Evolutionary conservation across 2,888 invertebrate species (phyloP).

Genomic region (Troides oblongomaculatus): DNA sequence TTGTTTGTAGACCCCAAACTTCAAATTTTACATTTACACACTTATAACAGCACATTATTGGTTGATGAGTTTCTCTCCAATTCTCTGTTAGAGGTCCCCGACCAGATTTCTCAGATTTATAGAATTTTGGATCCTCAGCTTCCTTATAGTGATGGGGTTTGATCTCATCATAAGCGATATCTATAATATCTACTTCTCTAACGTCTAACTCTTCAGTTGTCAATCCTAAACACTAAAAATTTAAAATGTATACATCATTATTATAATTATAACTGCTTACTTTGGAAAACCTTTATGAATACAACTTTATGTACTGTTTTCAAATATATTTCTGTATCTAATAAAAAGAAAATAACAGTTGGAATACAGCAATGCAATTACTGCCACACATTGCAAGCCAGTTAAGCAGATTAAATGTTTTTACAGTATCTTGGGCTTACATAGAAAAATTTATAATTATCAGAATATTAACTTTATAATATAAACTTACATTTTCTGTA

Average conservation of each 20-base stretch:
- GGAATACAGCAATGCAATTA: too few species aligned
- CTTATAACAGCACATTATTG: slow-evolving; percentile 97
- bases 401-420: neutral
- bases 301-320: too few species aligned
- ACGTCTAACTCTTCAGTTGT: slow-evolving; percentile 85
- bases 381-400: too few species aligned
- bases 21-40: slow-evolving; percentile 92
- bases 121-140: slow-evolving; percentile 92
- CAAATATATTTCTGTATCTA: too few species aligned
- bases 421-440: neutral
- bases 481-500: slow-evolving; percentile 89
- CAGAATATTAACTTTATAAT: too few species aligned
- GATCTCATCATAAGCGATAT: slow-evolving; percentile 93
- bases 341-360: too few species aligned
- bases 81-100: slow-evolving; percentile 92
- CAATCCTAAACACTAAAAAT: slow-evolving; percentile 85
- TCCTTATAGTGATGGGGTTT: slow-evolving; percentile 93
- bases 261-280: too few species aligned
- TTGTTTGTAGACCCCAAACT: slow-evolving; percentile 95
- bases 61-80: slow-evolving; percentile 86
- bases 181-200: slow-evolving; percentile 88
- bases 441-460: too few species aligned
- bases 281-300: too few species aligned
- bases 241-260: neutral
- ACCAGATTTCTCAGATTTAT: slow-evolving; percentile 89